Conservation (phyloP, 2,888 invertebrate genomes). For the Euplexia lucipara region DNA sequence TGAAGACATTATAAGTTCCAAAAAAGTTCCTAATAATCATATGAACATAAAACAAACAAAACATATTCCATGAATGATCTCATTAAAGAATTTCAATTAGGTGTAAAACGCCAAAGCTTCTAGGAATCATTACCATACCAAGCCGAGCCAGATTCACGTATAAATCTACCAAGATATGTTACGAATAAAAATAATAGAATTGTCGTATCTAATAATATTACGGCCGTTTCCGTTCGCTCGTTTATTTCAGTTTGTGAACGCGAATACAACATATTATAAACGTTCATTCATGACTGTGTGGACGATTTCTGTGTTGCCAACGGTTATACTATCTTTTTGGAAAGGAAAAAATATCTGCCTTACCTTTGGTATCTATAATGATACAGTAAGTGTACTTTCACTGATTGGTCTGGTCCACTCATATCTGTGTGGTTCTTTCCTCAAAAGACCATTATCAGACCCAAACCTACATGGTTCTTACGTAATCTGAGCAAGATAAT, state of each 20-base stretch:
- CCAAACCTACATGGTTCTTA: no score
- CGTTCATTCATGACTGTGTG: constrained; percentile 80
- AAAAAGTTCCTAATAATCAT: constrained; percentile 38
- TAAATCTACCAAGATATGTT: constrained; percentile 88
- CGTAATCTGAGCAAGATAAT: no score
- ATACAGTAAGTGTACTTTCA: not conserved
- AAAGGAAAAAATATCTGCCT: constrained; percentile 9
- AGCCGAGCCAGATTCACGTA: constrained; percentile 86
- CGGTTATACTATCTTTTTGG: constrained; percentile 34
- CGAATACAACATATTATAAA: constrained; percentile 86
- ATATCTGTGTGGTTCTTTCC: no score
- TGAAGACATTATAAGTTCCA: constrained; percentile 5
- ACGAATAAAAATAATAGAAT: constrained; percentile 91
- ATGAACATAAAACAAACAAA: constrained; percentile 55
- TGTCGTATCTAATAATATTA: constrained; percentile 90
- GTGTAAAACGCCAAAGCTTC: constrained; percentile 80
- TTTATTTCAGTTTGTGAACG: constrained; percentile 88
- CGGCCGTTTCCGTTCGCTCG: constrained; percentile 89
- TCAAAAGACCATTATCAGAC: no score
- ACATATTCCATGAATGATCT: constrained; percentile 70
- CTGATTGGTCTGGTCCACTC: no score
- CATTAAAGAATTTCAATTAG: constrained; percentile 79
- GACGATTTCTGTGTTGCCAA: constrained; percentile 59
- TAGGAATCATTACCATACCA: constrained; percentile 81
- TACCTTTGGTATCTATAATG: constrained; percentile 5